Evolutionary conservation across 2,888 invertebrate species (phyloP).

Genomic region (Drosophila monieri): DNA sequence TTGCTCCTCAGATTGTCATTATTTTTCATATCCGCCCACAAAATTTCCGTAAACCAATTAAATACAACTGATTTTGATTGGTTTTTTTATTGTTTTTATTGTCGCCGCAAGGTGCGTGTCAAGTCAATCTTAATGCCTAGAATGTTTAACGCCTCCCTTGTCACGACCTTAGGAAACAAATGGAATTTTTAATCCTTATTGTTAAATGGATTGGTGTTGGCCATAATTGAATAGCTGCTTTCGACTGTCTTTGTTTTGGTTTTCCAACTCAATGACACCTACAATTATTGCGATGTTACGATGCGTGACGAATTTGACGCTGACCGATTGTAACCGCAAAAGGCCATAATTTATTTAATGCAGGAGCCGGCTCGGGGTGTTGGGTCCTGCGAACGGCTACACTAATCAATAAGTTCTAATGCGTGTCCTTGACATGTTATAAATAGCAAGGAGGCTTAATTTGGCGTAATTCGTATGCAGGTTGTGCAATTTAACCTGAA

Average conservation of each 20-base stretch:
- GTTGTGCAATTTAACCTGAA: neutral
- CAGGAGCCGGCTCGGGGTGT: conserved; percentile 7
- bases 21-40: neutral
- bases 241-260: conserved; percentile 44
- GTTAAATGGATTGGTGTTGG: conserved; percentile 3
- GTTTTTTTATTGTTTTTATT: conserved; percentile 33
- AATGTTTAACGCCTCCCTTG: conserved; percentile 36
- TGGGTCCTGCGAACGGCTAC: conserved; percentile 26
- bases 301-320: conserved; percentile 37
- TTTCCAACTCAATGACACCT: conserved; percentile 28
- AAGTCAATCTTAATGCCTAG: conserved; percentile 6
- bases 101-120: conserved; percentile 14
- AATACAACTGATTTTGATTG: conserved; percentile 38
- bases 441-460: conserved; percentile 12
- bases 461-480: conserved; percentile 4
- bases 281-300: conserved; percentile 36
- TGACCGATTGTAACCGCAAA: conserved; percentile 12
- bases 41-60: conserved; percentile 12
- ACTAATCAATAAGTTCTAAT: conserved; percentile 60
- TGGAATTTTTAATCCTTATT: conserved; percentile 61
- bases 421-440: conserved; percentile 34
- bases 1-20: neutral
- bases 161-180: conserved; percentile 17
- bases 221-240: conserved; percentile 56
- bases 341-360: conserved; percentile 52